Evolutionary conservation across 1,140 invertebrate species (phyloP).

Genomic region (Lepidostoma basale): DNA sequence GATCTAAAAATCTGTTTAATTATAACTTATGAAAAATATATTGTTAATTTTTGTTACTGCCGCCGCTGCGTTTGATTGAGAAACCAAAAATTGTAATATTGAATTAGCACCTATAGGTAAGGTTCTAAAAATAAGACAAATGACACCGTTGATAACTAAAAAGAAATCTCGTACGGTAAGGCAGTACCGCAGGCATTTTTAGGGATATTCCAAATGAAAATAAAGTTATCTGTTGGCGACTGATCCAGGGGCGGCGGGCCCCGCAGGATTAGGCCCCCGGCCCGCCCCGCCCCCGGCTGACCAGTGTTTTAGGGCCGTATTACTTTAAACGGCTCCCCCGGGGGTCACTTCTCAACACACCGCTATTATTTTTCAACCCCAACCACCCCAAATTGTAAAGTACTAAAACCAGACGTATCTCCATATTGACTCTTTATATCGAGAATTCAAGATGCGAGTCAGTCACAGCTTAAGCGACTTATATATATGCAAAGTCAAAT

Average conservation of each 20-base stretch:
- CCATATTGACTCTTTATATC: constrained; percentile 39
- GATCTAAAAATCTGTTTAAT: too few species aligned
- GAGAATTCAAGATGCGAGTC: too few species aligned
- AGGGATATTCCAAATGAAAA: not conserved
- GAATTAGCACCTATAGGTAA: too few species aligned
- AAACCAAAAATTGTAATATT: too few species aligned
- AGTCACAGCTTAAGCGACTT: too few species aligned
- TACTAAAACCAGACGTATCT: constrained; percentile 35
- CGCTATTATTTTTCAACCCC: constrained; percentile 57
- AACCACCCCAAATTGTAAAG: constrained; percentile 24
- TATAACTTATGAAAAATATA: too few species aligned
- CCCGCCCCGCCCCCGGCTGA: constrained; percentile 32
- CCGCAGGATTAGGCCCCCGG: constrained; percentile 29
- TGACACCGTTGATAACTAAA: too few species aligned
- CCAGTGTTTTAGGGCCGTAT: constrained; percentile 48
- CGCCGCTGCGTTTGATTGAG: too few species aligned
- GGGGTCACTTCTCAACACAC: constrained; percentile 52
- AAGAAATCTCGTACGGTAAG: too few species aligned
- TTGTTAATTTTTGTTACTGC: too few species aligned
- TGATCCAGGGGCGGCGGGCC: constrained; percentile 5
- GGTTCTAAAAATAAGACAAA: too few species aligned
- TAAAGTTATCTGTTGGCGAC: constrained; percentile 18
- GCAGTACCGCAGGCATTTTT: not conserved
- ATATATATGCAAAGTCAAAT: too few species aligned
- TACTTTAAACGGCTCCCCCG: constrained; percentile 52